Evolutionary conservation across 2,888 invertebrate species (phyloP).

Genomic region (Tetheella fluctuosa): DNA sequence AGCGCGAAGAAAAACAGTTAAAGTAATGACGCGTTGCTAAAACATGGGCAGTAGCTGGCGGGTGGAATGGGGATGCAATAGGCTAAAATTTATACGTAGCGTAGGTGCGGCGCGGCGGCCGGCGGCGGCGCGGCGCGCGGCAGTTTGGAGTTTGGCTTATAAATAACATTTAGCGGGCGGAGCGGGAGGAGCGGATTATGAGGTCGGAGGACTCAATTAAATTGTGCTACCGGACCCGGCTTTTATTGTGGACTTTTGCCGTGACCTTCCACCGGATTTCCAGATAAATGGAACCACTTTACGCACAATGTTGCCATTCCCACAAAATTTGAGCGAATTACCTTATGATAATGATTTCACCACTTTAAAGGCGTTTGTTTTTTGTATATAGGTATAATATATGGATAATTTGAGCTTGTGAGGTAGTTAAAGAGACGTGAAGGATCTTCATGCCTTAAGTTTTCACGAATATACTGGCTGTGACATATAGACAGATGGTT

Average conservation of each 20-base stretch:
- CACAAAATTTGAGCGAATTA: conserved; percentile 57
- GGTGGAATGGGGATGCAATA: conserved; percentile 56
- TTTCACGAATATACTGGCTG: too few relatives aligned
- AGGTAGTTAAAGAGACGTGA: too few relatives aligned
- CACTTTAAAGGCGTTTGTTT: conserved; percentile 33
- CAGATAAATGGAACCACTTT: conserved; percentile 79
- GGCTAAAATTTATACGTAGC: conserved; percentile 66
- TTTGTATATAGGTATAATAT: conserved; percentile 12
- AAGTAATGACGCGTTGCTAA: conserved; percentile 59
- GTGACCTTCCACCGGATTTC: conserved; percentile 78
- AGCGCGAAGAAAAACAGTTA: conserved; percentile 72
- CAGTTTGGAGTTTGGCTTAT: conserved; percentile 73
- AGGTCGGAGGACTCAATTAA: conserved; percentile 84
- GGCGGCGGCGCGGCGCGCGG: conserved; percentile 36
- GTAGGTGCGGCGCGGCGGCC: conserved; percentile 57
- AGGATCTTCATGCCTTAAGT: too few relatives aligned
- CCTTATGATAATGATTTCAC: conserved; percentile 61
- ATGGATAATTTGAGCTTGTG: too few relatives aligned
- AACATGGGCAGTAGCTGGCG: conserved; percentile 38
- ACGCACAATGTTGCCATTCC: conserved; percentile 58
- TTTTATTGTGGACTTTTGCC: conserved; percentile 80
- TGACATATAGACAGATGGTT: too few relatives aligned
- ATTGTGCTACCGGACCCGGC: conserved; percentile 79
- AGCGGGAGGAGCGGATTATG: conserved; percentile 71
- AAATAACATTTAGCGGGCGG: conserved; percentile 81